Evolutionary conservation across 1,140 invertebrate species (phyloP), one percentile per base, ranked within the genome.

Genomic region (Saccostrea glomerata): DNA sequence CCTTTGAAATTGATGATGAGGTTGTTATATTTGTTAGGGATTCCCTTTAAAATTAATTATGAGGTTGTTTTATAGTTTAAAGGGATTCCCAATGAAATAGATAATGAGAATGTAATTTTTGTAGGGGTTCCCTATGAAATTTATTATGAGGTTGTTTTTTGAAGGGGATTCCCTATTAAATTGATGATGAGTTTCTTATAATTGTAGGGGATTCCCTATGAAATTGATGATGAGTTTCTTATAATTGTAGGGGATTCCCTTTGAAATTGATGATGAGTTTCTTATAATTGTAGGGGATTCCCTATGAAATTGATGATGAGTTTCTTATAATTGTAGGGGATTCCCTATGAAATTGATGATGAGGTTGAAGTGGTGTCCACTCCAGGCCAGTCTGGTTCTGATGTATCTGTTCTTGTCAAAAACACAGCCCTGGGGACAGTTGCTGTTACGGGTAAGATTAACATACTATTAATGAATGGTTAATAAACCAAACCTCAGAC

Each of bases 351-450:
- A 86, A 95, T 97, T 66, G 96, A 96, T 94, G 95, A 97, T n/a
- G 95, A 96, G 93, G 95, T 98, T 1, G 96, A 96, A 95, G 95
- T 99, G 0, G 95, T 97, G 84, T 95, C 97, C 40, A 99, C 98
- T 66, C 98, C 98, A 23, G 98, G 98, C 0, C 98, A 99, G 93
- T 99, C 98, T 6, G 92, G 96, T 1, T 96, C 97, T 91, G 98
- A 98, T 96, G 96, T 99, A 0, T 97, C 97, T 73, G 97, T 99
- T 0, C 89, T 98, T 13, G 97, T 98, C 0, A 95, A 95, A 60
- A 96, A 93, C 85, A 94, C 96, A 36, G 90, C 94, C 77, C 90
- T 95, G 84, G 96, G 95, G 82, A 95, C 95, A 54, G 95, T 97
- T 83, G 97, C 96, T 30, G 95, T 98, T 77, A 96, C 97, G 93